Evolutionary conservation across 1,140 invertebrate species (phyloP), one percentile per base, ranked within the genome.

Genomic region (Grapholita molesta): DNA sequence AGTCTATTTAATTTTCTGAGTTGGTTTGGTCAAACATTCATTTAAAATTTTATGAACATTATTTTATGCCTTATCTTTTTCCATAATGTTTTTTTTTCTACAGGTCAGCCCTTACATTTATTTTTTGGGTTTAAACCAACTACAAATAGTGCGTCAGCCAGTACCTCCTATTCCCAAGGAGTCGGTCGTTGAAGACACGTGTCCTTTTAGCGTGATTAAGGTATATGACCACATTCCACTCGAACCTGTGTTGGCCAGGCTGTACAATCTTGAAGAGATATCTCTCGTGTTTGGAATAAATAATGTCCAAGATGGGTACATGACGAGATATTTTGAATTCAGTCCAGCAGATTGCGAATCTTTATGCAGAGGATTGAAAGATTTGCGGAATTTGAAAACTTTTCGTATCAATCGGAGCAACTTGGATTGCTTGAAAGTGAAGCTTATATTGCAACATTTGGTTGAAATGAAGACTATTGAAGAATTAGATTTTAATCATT

Each of bases 401-500:
- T 85, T 92, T 64, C 80, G 90, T 15, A 91, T 92, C 15, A 91
- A 92, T 55, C 81, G 88, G 23, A 92, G 90, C 64, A 90, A 89
- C 61, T 72, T 92, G 66, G 89, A 89, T 52, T 89, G 86, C 72
- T 83, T 81, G 0, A 89, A 90, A 77, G 84, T 86, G 3, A 92
- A 92, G 68, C 11, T 89, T 5, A 85, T 92, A 66, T 69, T 92
- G 9, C 81, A 90, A 76, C 81, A 83, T 69, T 74, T 92, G 11
- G 83, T 88, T 1, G 89, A 84, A 64, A 92, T 85, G 68, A 78
- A 86, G 33, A 80, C 73, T 35, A 88, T 92, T 42, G 90, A 92
- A 70, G 91, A 92, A 68, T 75, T 92, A 32, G 90, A 92, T 76
- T 92, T 92, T 64, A 91, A 88, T 74, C 88, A 92, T 73, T 92